Conservation (phyloP, 2,888 invertebrate species). For the Margaritifera margaritifera region DNA sequence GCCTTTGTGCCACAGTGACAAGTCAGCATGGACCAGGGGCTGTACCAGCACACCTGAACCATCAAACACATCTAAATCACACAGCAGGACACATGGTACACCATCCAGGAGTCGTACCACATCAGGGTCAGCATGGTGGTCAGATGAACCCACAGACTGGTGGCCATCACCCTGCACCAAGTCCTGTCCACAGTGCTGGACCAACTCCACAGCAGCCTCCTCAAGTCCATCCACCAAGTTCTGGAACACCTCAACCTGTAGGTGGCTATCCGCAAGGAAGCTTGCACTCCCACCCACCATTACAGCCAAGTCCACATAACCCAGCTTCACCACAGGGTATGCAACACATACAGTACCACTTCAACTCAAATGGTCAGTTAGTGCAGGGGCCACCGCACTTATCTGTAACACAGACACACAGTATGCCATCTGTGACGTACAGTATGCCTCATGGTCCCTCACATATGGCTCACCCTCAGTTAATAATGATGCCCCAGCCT, state of each 20-base stretch:
- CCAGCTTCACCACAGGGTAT: conserved; percentile 50
- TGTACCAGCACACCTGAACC: conserved; percentile 33
- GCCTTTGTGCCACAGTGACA: no score
- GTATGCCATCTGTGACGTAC: conserved; percentile 34
- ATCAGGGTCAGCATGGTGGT: conserved; percentile 25
- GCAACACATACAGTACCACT: conserved; percentile 36
- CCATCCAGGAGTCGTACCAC: conserved; percentile 18
- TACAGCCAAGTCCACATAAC: conserved; percentile 57
- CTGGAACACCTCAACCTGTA: conserved; percentile 52
- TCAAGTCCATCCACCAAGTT: conserved; percentile 50
- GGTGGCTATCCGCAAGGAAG: conserved; percentile 37
- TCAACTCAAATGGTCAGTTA: conserved; percentile 21
- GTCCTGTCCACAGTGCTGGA: conserved; percentile 41
- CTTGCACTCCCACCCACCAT: conserved; percentile 45
- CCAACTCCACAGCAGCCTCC: conserved; percentile 32
- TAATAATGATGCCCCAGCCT: conserved; percentile 52
- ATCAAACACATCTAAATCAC: conserved; percentile 17
- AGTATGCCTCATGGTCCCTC: conserved; percentile 21
- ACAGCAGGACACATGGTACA: conserved; percentile 3
- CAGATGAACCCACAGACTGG: conserved; percentile 43
- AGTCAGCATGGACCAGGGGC: conserved; percentile 3
- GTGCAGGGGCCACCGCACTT: conserved; percentile 20
- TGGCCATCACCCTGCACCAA: conserved; percentile 48
- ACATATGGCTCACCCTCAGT: conserved; percentile 38
- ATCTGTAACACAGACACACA: conserved; percentile 32